phyloP scores from a whole-genome alignment of 2,113 vertebrate species.

The Haemorhous mexicanus region DNA sequence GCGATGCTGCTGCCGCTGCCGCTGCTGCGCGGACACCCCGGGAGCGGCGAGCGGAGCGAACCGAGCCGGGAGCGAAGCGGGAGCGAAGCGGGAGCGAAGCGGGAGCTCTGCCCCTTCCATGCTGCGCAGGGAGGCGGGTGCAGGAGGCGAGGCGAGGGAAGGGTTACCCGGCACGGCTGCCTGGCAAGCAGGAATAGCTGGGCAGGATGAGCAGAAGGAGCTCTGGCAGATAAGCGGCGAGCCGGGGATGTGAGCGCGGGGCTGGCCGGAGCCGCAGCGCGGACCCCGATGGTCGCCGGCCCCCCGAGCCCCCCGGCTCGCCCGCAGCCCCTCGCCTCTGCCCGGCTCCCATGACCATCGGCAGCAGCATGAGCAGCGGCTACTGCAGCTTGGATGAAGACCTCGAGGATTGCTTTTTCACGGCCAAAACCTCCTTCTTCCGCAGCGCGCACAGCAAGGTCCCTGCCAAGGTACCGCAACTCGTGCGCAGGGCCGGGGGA shows the following conservation, averaged over 20 bases:
- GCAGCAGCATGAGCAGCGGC: slow-evolving; percentile 94
- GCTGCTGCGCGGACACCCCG: slow-evolving; percentile 45
- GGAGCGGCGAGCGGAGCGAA: slow-evolving; percentile 61
- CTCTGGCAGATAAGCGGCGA: slow-evolving; percentile 5
- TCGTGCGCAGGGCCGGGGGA: neutral
- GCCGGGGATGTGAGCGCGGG: slow-evolving; percentile 28
- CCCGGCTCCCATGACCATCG: slow-evolving; percentile 53
- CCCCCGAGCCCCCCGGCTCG: neutral
- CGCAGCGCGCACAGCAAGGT: slow-evolving; percentile 69
- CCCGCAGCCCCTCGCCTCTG: neutral
- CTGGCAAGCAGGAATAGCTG: neutral
- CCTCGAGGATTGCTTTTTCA: slow-evolving; percentile 93
- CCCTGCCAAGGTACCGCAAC: slow-evolving; percentile 78
- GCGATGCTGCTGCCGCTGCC: slow-evolving; percentile 18
- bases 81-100: neutral
- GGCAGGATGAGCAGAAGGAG: slow-evolving; percentile 2
- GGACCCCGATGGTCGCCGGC: neutral
- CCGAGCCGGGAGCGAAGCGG: neutral
- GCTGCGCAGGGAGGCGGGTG: neutral
- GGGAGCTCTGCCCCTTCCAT: slow-evolving; percentile 7
- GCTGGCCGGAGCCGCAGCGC: neutral
- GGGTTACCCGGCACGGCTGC: slow-evolving; percentile 23
- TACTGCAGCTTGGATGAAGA: slow-evolving; percentile 97
- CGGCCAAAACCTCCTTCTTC: slow-evolving; percentile 94
- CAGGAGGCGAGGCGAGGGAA: slow-evolving; percentile 30